A percentile compares a stretch with the other conserved stretches of the same genome.
These are phyloP conservation scores for Corella eumyota DNA, from an alignment of 23 tunicate species.

Conservation along the genomic window DNA sequence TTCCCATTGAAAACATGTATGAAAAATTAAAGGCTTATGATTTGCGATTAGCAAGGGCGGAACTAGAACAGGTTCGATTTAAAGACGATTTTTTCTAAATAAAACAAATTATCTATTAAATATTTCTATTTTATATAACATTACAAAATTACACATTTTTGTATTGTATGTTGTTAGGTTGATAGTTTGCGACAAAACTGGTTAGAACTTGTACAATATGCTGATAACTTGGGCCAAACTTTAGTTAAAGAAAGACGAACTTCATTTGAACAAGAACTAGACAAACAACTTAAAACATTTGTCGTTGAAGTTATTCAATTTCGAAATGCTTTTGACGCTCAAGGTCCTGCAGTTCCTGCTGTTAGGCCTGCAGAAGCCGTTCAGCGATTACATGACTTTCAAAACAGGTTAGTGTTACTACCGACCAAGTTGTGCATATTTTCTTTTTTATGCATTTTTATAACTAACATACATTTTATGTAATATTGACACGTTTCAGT, in stretches of 20 bases:
- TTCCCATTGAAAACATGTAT: conserved; percentile 88
- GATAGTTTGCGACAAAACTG: conserved; percentile 75
- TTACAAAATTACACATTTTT: too few relatives aligned
- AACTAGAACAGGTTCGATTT: conserved; percentile 66
- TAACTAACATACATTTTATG: background rate
- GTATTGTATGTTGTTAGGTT: too few relatives aligned
- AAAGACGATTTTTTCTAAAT: background rate
- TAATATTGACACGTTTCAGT: too few relatives aligned
- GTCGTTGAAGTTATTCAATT: conserved; percentile 87
- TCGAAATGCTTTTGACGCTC: conserved; percentile 86
- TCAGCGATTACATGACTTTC: conserved; percentile 74
- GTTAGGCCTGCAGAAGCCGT: conserved; percentile 83
- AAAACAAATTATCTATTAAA: background rate
- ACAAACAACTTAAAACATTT: conserved; percentile 87
- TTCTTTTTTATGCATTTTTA: background rate
- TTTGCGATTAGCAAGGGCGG: conserved; percentile 68
- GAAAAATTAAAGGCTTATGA: conserved; percentile 67
- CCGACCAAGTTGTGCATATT: background rate
- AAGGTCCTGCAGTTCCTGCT: conserved; percentile 88
- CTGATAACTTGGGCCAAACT: conserved; percentile 65
- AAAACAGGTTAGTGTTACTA: conserved; percentile 52
- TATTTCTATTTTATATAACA: background rate
- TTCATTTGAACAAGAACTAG: conserved; percentile 85
- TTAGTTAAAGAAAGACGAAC: conserved; percentile 74
- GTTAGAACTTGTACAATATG: conserved; percentile 54